These are phyloP conservation scores for Eumerus sabulonum DNA, from an alignment of 2,888 invertebrate species.

Conservation along the genomic window DNA sequence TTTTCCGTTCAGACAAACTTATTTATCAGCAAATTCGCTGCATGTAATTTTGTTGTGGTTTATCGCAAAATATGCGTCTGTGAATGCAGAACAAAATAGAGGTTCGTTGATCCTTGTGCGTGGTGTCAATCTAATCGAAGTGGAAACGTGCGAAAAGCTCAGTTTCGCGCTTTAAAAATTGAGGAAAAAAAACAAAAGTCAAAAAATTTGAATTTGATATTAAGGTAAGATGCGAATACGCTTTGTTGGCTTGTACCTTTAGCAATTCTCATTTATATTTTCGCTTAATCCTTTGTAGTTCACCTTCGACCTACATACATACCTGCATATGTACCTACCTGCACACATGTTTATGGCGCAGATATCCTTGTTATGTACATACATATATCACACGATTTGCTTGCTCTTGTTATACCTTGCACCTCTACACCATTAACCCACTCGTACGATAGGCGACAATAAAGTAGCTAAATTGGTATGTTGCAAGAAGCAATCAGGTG, in stretches of 20 bases:
- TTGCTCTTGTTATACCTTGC: conserved; percentile 16
- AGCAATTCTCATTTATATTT: background rate
- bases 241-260: too few species aligned
- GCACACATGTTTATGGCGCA: too few species aligned
- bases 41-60: background rate
- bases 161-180: conserved; percentile 31
- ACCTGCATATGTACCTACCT: too few species aligned
- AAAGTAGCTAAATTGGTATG: conserved; percentile 15
- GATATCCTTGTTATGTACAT: background rate
- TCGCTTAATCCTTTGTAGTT: background rate
- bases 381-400: background rate
- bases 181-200: background rate
- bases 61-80: background rate
- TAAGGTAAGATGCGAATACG: conserved; percentile 11
- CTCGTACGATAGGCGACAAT: conserved; percentile 18
- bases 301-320: background rate
- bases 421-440: conserved; percentile 31
- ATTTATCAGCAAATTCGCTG: conserved; percentile 5
- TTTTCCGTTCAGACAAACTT: conserved; percentile 32
- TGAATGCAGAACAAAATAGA: background rate
- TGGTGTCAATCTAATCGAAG: conserved; percentile 14
- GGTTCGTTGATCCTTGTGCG: conserved; percentile 5
- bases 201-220: conserved; percentile 2
- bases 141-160: conserved; percentile 7
- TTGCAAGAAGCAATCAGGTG: background rate